Base-by-base conservation (phyloP, 2,888 invertebrate species). In the Cheilosia grossa region DNA sequence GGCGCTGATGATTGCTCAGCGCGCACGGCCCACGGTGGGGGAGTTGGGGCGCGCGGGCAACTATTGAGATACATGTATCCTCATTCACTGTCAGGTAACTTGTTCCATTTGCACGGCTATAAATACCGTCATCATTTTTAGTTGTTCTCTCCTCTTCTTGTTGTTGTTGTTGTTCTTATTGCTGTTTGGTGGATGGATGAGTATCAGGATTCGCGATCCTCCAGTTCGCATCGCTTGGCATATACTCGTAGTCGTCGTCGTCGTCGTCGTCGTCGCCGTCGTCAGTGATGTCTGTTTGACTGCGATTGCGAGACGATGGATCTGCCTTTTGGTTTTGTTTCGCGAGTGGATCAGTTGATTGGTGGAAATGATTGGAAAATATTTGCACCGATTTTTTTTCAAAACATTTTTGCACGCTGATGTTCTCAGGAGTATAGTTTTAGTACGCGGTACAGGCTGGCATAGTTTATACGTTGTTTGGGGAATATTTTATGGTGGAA, bases 301-400 rank as follows among this genome's bases (percentile, higher is more conserved):
- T 81, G 72, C 70, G 75, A 72, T 81, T 72, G 81, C 61, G 72
- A 54, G 59, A 63, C 61, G 69, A 78, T 78, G 70, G 37, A 70
- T 70, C 40, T 53, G 24, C 37, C 40, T 56, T 77, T 63, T 49
- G 58, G 27, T 64, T 74, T 74, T 67, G 54, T 70, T 75, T 66
- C 47, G 70, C 67, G 73, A n/a, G 33, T 44, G 59, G 81, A 85
- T 85, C 85, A 72, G 81, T 85, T 85, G 85, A 85, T 85, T 85
- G 85, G 85, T 85, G 85, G 85, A 85, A 85, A 81, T 85, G 85
- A 85, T 85, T 85, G 85, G 81, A 81, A 85, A 85, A 77, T 85
- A 85, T 80, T 80, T 85, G 75, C 75, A 85, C 80, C 80, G 69
- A 74, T 74, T 74, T 64, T 74, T 72, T 37, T 33, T 0, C 0